Conservation (phyloP, 2,797 vertebrate species). For the Hydrophis major region DNA sequence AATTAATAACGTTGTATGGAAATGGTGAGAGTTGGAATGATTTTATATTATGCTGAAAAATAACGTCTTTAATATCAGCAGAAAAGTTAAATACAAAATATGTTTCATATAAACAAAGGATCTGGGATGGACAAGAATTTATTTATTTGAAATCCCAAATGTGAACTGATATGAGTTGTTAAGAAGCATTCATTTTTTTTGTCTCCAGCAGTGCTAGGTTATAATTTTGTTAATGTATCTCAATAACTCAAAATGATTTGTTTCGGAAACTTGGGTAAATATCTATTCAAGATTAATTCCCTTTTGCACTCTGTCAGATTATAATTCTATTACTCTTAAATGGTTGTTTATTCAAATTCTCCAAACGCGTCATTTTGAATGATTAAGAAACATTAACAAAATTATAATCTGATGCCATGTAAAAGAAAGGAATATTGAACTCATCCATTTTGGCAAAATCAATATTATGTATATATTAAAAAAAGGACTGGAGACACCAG, state of each 20-base stretch:
- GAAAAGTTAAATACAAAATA: conserved; percentile 54
- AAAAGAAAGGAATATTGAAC: conserved; percentile 56
- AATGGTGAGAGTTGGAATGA: conserved; percentile 61
- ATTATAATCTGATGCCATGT: conserved; percentile 40
- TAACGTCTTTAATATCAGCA: conserved; percentile 50
- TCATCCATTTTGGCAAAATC: conserved; percentile 34
- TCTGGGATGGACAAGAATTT: conserved; percentile 15
- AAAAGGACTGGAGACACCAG: conserved; percentile 8
- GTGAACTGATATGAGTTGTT: conserved; percentile 39
- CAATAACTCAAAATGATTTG: conserved; percentile 18
- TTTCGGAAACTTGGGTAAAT: conserved; percentile 19
- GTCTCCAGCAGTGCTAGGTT: background rate
- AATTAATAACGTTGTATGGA: conserved; percentile 69
- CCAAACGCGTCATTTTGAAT: conserved; percentile 48
- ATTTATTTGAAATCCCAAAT: conserved; percentile 58
- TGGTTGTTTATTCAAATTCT: conserved; percentile 51
- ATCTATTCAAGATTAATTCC: conserved; percentile 10
- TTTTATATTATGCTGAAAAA: conserved; percentile 64
- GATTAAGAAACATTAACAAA: conserved; percentile 52
- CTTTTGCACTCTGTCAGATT: conserved; percentile 7
- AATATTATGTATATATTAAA: conserved; percentile 35
- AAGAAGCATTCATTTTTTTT: conserved; percentile 37
- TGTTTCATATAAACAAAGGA: conserved; percentile 56
- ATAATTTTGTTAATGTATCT: conserved; percentile 21
- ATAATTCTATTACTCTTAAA: conserved; percentile 25